phyloP scores from a whole-genome alignment of 2,797 vertebrate genomes.

The Falco rusticolus region DNA sequence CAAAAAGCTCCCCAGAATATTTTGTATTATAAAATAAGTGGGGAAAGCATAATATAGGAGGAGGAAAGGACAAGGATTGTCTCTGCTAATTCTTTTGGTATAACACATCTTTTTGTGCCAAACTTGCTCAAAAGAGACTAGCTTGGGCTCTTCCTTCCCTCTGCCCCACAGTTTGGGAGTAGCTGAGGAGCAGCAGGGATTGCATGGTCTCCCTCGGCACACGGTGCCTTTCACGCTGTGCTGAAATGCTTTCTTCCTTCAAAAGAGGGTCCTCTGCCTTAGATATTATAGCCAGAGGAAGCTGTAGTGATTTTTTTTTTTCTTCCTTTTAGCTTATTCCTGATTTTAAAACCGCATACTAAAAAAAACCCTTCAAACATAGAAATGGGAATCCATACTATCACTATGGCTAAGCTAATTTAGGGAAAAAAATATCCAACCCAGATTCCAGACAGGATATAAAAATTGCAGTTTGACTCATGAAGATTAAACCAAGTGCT shows the following conservation, averaged over 20 bases:
- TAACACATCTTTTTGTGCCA: background rate
- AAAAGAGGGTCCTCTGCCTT: background rate
- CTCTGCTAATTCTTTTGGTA: background rate
- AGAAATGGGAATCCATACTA: background rate
- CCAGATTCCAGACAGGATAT: background rate
- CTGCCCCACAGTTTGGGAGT: background rate
- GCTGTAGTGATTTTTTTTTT: background rate
- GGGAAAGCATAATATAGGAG: background rate
- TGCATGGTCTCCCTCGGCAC: background rate
- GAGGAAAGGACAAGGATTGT: background rate
- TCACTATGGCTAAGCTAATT: background rate
- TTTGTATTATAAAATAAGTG: background rate
- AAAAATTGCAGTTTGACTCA: background rate
- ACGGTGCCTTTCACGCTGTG: background rate
- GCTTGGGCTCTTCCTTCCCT: background rate
- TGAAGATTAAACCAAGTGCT: background rate
- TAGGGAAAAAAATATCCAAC: background rate
- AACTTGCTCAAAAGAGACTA: background rate
- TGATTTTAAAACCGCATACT: background rate
- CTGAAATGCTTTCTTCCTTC: background rate
- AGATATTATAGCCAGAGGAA: background rate
- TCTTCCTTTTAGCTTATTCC: background rate
- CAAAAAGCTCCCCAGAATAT: background rate
- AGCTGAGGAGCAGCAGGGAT: background rate
- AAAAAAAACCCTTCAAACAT: accelerated